Base-by-base conservation (phyloP, 2,888 invertebrate genomes). In the Encarsia formosa region DNA sequence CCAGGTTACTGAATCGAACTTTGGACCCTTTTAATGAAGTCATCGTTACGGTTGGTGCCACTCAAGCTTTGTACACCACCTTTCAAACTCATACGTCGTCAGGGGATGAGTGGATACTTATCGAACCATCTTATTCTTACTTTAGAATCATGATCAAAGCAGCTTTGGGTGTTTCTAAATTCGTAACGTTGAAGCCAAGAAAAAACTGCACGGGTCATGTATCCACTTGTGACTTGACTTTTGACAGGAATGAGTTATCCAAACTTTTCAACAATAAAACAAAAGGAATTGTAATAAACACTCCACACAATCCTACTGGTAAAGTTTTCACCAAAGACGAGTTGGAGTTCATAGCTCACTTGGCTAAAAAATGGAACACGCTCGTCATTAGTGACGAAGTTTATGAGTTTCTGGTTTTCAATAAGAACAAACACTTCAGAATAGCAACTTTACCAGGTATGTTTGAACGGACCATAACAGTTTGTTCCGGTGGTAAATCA, bases 401-500 rank as follows among this genome's bases (percentile, higher is more conserved):
- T 15, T n/a, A 15, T 34, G 34, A 34, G 16, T 34, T 8, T 13
- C 6, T 8, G 15, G 34, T 34, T 9, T 34, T n/a, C 15, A n/a
- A 34, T 3, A 15, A 15, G 8, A 3, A 34, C n/a, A 9, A n/a
- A 3, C 15, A 15, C 15, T 5, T 34, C 15, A 34, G n/a, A n/a
- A n/a, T n/a, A n/a, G 94, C 92, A 0, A 87, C 91, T 0, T 73
- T 99, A 5, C 96, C 97, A 0, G 95, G 79, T 13, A 99, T 99
- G 98, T 99, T 94, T 88, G 94, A 98, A 58, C 81, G 97, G 18
- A 98, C 98, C 0, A 85, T 99, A 26, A 96, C 97, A 0, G 85
- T 99, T 56, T 95, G 98, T 0, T 96, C 96, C 16, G 97, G 95
- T 0, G 98, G 98, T 1, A 98, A 98, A 80, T 93, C 95, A 1